Conservation (phyloP, 2,888 invertebrate genomes). For the Sinodicranocentrus sp. region DNA sequence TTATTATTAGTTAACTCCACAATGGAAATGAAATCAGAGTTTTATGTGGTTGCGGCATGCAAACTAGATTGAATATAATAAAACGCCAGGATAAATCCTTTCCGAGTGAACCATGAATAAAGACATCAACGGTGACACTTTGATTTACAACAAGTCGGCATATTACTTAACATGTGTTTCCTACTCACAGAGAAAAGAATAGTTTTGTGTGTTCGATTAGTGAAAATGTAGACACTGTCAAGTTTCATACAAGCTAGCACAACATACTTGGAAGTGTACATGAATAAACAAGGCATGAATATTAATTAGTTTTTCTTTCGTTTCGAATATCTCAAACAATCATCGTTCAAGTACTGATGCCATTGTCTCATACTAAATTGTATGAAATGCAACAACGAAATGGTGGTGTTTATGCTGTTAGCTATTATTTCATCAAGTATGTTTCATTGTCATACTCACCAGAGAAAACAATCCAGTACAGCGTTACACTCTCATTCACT, state of each 20-base stretch:
- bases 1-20: not conserved
- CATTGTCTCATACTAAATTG: not conserved
- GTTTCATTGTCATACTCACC: not conserved
- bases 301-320: conserved; percentile 37
- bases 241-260: no score
- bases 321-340: not conserved
- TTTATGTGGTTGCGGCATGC: conserved; percentile 13
- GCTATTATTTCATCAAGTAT: not conserved
- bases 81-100: conserved; percentile 7
- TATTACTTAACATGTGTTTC: not conserved
- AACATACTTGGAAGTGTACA: not conserved
- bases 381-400: no score
- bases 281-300: conserved; percentile 30
- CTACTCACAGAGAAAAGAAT: not conserved
- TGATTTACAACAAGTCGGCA: conserved; percentile 30
- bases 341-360: not conserved
- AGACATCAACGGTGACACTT: conserved; percentile 32
- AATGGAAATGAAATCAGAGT: conserved; percentile 9
- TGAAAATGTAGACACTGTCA: not conserved
- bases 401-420: no score
- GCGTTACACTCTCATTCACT: not conserved
- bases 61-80: conserved; percentile 16
- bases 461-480: not conserved
- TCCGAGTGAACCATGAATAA: not conserved
- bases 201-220: not conserved